Conservation (phyloP, 1,140 invertebrate genomes). For the Platyura marginata region DNA sequence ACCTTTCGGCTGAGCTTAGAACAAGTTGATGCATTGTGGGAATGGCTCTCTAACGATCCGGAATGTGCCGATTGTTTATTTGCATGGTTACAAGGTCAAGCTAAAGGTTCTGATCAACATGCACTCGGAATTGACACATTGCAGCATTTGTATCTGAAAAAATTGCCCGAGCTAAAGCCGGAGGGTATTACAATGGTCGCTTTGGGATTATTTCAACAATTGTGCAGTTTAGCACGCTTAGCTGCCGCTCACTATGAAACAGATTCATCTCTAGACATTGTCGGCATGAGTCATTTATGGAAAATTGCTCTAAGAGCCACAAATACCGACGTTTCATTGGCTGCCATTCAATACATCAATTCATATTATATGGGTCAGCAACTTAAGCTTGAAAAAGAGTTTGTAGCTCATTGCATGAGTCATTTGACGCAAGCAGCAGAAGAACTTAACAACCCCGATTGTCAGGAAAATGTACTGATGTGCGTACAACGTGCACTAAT, state of each 20-base stretch:
- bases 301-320: slow-evolving; percentile 74
- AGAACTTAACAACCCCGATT: slow-evolving; percentile 42
- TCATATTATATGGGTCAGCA: slow-evolving; percentile 83
- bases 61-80: slow-evolving; percentile 81
- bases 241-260: slow-evolving; percentile 33
- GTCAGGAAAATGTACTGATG: slow-evolving; percentile 53
- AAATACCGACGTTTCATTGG: slow-evolving; percentile 84
- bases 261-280: slow-evolving; percentile 35
- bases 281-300: slow-evolving; percentile 87
- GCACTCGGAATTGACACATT: slow-evolving; percentile 71
- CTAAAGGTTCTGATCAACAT: slow-evolving; percentile 78
- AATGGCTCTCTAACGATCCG: slow-evolving; percentile 64
- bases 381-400: slow-evolving; percentile 77
- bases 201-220: slow-evolving; percentile 73
- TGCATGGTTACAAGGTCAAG: slow-evolving; percentile 78
- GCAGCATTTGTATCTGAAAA: slow-evolving; percentile 72
- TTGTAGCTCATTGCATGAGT: slow-evolving; percentile 80
- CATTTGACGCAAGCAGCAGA: slow-evolving; percentile 64
- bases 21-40: slow-evolving; percentile 80
- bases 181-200: slow-evolving; percentile 84
- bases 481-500: slow-evolving; percentile 78
- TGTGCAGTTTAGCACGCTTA: slow-evolving; percentile 66
- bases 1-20: slow-evolving; percentile 72
- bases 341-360: slow-evolving; percentile 84
- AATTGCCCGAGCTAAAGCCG: slow-evolving; percentile 70